Evolutionary conservation across 2,797 vertebrate genomes (phyloP).

Genomic region (Takifugu ocellatus): DNA sequence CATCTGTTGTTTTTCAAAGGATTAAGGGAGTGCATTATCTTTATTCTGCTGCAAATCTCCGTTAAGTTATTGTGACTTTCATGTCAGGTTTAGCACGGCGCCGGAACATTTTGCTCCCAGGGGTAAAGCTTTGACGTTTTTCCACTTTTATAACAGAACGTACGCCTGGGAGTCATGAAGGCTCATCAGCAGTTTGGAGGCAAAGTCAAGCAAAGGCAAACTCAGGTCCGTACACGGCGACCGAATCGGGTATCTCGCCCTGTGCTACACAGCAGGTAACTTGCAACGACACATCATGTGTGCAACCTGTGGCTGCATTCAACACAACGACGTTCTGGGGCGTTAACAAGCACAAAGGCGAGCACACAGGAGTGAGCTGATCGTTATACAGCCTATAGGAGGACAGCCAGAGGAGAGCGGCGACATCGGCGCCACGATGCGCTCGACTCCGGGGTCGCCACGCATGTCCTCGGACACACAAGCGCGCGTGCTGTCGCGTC

Average conservation of each 20-base stretch:
- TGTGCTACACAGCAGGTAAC: no score
- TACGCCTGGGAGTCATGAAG: not conserved
- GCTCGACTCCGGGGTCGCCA: conserved; percentile 9
- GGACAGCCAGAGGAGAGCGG: conserved; percentile 8
- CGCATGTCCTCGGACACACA: conserved; percentile 6
- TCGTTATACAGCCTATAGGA: conserved; percentile 11
- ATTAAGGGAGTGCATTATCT: not conserved
- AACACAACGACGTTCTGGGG: no score
- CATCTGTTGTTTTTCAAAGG: conserved; percentile 22
- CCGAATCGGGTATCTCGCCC: no score
- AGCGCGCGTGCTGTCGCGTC: not conserved
- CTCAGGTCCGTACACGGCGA: no score
- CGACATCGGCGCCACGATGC: conserved; percentile 35
- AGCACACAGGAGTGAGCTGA: conserved; percentile 4
- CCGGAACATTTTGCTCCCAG: not conserved
- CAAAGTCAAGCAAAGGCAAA: not conserved
- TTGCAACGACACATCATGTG: no score
- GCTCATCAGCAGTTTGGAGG: not conserved
- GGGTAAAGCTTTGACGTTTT: not conserved
- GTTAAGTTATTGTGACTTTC: not conserved
- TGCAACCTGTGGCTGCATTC: no score
- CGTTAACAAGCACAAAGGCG: not conserved
- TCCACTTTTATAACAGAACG: not conserved
- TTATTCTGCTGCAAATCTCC: not conserved
- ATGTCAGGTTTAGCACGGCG: not conserved